Conservation (phyloP, 2,797 vertebrate genomes). For the Fistularia tabacaria region DNA sequence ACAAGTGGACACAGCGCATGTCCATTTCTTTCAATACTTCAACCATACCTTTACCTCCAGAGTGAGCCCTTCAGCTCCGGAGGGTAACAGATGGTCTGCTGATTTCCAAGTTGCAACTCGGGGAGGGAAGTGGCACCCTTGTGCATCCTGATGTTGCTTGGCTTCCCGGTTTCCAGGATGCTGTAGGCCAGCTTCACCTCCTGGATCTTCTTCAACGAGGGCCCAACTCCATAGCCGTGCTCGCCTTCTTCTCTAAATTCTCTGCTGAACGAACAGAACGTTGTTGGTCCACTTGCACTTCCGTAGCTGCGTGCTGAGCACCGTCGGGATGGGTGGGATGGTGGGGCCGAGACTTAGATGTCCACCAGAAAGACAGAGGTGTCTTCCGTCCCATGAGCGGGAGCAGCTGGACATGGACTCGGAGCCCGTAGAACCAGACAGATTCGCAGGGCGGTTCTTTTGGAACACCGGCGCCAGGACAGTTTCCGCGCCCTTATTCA, state of each 20-base stretch:
- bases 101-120: slow-evolving; percentile 39
- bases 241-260: slow-evolving; percentile 85
- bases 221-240: slow-evolving; percentile 70
- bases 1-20: too few species aligned
- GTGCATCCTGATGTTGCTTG: slow-evolving; percentile 77
- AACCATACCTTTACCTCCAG: too few species aligned
- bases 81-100: slow-evolving; percentile 68
- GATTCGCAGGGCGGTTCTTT: too few species aligned
- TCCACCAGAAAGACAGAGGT: slow-evolving; percentile 83
- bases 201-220: slow-evolving; percentile 79
- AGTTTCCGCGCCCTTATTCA: too few species aligned
- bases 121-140: slow-evolving; percentile 82
- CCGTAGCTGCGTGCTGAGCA: slow-evolving; percentile 80
- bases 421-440: background rate
- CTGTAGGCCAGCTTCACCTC: slow-evolving; percentile 80
- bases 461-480: too few species aligned
- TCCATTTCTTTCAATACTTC: too few species aligned
- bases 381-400: slow-evolving; percentile 52
- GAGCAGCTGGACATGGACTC: background rate
- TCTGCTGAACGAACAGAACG: slow-evolving; percentile 47
- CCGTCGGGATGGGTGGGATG: slow-evolving; percentile 77
- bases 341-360: slow-evolving; percentile 77
- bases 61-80: too few species aligned
- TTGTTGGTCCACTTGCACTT: slow-evolving; percentile 63
- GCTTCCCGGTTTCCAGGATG: slow-evolving; percentile 75